Conservation (phyloP, 2,797 vertebrate species). For the Melanotaenia pygmaea region DNA sequence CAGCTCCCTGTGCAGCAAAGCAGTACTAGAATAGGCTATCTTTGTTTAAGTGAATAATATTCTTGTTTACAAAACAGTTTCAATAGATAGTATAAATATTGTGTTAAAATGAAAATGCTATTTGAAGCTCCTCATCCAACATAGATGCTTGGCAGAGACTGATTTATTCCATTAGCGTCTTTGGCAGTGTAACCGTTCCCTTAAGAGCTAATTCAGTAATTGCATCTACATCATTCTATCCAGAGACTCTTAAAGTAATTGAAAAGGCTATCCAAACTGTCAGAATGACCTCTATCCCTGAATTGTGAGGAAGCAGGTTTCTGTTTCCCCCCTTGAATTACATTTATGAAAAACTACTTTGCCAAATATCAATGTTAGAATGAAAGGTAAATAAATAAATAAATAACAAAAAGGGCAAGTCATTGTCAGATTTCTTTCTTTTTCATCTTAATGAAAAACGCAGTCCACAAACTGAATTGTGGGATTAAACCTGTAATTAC, state of each 20-base stretch:
- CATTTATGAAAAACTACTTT: not conserved
- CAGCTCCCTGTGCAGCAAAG: not conserved
- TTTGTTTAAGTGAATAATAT: too few species aligned
- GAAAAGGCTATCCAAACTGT: conserved; percentile 66
- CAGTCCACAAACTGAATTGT: not conserved
- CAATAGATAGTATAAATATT: not conserved
- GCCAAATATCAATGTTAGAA: not conserved
- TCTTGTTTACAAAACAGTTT: too few species aligned
- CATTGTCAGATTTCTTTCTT: not conserved
- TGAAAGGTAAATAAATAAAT: not conserved
- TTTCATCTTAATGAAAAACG: not conserved
- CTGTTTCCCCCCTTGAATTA: not conserved
- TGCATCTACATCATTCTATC: conserved; percentile 57
- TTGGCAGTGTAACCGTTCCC: conserved; percentile 48
- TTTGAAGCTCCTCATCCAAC: conserved; percentile 6
- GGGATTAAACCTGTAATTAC: not conserved
- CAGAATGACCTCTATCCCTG: conserved; percentile 35
- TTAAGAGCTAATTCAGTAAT: conserved; percentile 75
- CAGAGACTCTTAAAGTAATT: conserved; percentile 72
- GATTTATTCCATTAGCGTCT: conserved; percentile 55
- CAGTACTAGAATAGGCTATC: not conserved
- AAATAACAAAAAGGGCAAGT: not conserved
- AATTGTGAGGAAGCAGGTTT: conserved; percentile 32
- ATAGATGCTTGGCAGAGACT: conserved; percentile 7
- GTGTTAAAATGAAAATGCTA: conserved; percentile 3